Evolutionary conservation across 2,797 vertebrate species (phyloP).

Genomic region (Numenius phaeopus): DNA sequence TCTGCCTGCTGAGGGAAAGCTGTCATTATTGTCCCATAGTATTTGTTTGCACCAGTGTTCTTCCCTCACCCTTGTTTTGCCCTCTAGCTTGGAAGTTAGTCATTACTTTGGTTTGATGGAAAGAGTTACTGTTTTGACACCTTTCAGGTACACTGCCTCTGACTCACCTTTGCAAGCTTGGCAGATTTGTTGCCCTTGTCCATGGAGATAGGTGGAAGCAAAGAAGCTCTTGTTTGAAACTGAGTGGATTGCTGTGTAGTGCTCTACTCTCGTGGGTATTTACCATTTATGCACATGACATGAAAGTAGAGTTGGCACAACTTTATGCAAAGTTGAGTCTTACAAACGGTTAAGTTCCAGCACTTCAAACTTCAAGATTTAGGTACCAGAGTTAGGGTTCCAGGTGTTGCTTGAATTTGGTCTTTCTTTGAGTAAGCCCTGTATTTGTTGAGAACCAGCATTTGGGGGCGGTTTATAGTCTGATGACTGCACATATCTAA

Average conservation of each 20-base stretch:
- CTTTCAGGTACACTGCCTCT: neutral
- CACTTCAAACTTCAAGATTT: neutral
- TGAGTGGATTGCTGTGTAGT: neutral
- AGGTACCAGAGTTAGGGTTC: neutral
- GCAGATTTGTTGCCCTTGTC: neutral
- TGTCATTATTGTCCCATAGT: rapidly evolving
- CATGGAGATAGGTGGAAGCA: neutral
- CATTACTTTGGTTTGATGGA: neutral
- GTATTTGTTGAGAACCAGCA: neutral
- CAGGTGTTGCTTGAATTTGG: neutral
- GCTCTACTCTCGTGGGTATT: neutral
- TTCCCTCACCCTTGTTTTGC: neutral
- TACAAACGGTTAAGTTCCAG: neutral
- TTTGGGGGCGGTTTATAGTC: neutral
- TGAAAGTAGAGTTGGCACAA: neutral
- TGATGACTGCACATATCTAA: neutral
- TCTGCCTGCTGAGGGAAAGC: neutral
- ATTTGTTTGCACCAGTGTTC: neutral
- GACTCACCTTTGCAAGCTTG: neutral
- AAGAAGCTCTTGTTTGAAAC: neutral
- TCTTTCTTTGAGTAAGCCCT: neutral
- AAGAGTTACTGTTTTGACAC: neutral
- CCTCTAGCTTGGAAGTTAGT: rapidly evolving
- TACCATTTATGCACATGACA: rapidly evolving
- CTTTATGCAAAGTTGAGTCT: neutral